Conservation (phyloP, 2,888 invertebrate species). For the Belgica antarctica region DNA sequence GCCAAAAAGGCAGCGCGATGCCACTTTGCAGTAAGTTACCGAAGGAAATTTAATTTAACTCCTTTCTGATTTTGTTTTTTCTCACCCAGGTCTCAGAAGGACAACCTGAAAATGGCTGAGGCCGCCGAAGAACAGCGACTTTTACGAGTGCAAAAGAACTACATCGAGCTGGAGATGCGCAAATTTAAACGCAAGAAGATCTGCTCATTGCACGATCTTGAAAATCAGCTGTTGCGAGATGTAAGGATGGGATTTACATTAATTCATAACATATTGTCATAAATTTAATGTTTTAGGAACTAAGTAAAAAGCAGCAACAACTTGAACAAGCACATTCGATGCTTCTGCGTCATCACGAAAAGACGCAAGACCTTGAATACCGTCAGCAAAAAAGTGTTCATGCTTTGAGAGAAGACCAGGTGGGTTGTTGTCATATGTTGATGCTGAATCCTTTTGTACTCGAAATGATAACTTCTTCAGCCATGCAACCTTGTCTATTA, state of each 20-base stretch:
- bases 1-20: constrained; percentile 85
- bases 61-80: neutral
- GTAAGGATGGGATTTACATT: constrained; percentile 55
- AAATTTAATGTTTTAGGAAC: constrained; percentile 64
- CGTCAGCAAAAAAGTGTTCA: constrained; percentile 94
- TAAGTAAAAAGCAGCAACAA: constrained; percentile 92
- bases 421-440: too few relatives aligned
- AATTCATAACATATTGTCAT: constrained; percentile 27
- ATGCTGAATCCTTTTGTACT: too few relatives aligned
- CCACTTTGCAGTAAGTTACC: constrained; percentile 73
- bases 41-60: constrained; percentile 8
- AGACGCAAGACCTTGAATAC: constrained; percentile 93
- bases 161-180: constrained; percentile 86
- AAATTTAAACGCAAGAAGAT: constrained; percentile 89
- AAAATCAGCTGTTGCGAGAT: constrained; percentile 87
- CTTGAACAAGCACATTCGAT: constrained; percentile 92
- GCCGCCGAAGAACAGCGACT: constrained; percentile 87
- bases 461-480: too few relatives aligned
- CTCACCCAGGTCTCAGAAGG: constrained; percentile 77
- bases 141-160: constrained; percentile 83
- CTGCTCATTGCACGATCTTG: constrained; percentile 79
- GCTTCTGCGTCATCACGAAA: constrained; percentile 93
- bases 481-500: too few relatives aligned
- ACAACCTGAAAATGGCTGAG: constrained; percentile 85
- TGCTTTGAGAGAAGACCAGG: constrained; percentile 81